phyloP scores from a whole-genome alignment of 2,797 vertebrate genomes.

The Myripristis jacobus region DNA sequence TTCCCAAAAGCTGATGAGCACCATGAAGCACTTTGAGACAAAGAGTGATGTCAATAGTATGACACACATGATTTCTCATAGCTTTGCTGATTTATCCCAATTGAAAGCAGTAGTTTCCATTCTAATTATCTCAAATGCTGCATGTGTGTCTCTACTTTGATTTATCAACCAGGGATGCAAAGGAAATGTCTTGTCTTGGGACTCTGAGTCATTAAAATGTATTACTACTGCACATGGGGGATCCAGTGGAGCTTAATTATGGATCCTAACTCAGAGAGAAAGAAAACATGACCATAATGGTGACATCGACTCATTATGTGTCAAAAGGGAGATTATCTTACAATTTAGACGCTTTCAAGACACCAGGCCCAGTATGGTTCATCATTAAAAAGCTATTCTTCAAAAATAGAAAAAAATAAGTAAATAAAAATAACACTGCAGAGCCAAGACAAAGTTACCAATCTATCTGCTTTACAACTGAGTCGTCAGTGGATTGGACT shows the following conservation, averaged over 20 bases:
- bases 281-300: neutral
- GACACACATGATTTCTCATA: neutral
- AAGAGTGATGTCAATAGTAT: slow-evolving; percentile 15
- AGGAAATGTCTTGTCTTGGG: neutral
- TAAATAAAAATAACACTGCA: slow-evolving; percentile 7
- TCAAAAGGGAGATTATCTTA: neutral
- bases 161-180: slow-evolving; percentile 4
- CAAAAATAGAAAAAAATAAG: slow-evolving; percentile 8
- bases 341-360: slow-evolving; percentile 8
- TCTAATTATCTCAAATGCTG: slow-evolving; percentile 11
- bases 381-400: slow-evolving; percentile 20
- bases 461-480: slow-evolving; percentile 12
- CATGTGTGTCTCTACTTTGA: slow-evolving; percentile 12
- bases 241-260: neutral
- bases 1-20: slow-evolving; percentile 13
- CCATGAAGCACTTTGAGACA: slow-evolving; percentile 8
- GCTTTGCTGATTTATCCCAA: neutral
- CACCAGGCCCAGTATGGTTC: slow-evolving; percentile 9
- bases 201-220: slow-evolving; percentile 1
- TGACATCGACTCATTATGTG: neutral
- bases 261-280: neutral
- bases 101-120: neutral
- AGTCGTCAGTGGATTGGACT: slow-evolving; percentile 10
- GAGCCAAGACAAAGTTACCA: slow-evolving; percentile 22
- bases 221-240: neutral